Percentiles rank a stretch among this genome's conserved stretches.
Evolutionary conservation across 2,113 vertebrate genomes (phyloP).

Genomic region (Ascaphus truei): DNA sequence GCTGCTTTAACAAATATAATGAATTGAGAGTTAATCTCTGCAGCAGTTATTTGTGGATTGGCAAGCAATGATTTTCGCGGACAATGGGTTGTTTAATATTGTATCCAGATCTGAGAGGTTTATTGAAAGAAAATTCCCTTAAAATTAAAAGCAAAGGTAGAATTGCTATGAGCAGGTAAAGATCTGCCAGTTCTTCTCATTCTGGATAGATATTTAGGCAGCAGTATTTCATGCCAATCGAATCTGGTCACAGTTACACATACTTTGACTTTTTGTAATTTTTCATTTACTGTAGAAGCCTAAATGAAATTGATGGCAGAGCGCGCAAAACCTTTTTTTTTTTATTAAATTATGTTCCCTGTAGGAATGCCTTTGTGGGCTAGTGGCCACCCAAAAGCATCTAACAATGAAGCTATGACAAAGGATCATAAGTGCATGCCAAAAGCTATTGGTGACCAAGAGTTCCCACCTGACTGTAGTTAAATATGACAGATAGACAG

Average conservation of each 20-base stretch:
- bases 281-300: conserved; percentile 20
- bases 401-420: conserved; percentile 8
- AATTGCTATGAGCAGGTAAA: conserved; percentile 16
- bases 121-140: conserved; percentile 24
- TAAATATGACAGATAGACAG: conserved; percentile 38
- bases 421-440: conserved; percentile 13
- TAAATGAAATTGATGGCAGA: conserved; percentile 24
- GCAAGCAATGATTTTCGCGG: not conserved
- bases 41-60: not conserved
- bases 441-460: conserved; percentile 20
- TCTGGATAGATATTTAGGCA: not conserved
- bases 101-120: not conserved
- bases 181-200: conserved; percentile 1
- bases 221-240: too few relatives aligned
- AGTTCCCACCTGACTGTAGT: conserved; percentile 20
- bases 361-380: conserved; percentile 11
- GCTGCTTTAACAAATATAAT: too few relatives aligned
- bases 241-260: too few relatives aligned
- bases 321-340: conserved; percentile 13
- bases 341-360: conserved; percentile 14
- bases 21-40: not conserved
- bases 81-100: conserved; percentile 20
- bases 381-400: conserved; percentile 13
- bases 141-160: conserved; percentile 29
- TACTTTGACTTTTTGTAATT: not conserved